Evolutionary conservation across 2,797 vertebrate genomes (phyloP).

Genomic region (Eupleurogrammus muticus): DNA sequence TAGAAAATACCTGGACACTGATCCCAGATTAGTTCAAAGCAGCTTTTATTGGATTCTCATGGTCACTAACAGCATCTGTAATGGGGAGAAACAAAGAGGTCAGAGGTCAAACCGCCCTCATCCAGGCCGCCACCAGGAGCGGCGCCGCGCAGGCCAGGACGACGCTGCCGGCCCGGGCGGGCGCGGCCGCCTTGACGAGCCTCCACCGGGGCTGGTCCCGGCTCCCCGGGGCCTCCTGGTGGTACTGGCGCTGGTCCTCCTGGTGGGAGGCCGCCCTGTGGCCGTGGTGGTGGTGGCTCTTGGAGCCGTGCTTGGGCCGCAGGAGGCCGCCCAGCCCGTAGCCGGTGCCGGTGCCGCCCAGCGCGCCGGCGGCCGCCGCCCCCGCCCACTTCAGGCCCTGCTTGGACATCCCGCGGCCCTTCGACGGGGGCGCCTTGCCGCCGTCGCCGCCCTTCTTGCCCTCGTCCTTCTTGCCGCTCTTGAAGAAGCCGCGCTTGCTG

Average conservation of each 20-base stretch:
- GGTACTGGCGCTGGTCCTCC: conserved; percentile 47
- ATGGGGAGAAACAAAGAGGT: not conserved
- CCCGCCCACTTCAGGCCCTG: conserved; percentile 80
- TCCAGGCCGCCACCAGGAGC: conserved; percentile 70
- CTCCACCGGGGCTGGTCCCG: conserved; percentile 65
- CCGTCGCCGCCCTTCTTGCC: too few relatives aligned
- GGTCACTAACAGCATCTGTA: not conserved
- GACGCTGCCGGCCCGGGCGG: conserved; percentile 31
- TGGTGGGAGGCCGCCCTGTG: conserved; percentile 43
- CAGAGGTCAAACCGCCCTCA: conserved; percentile 42
- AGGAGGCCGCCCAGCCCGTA: conserved; percentile 79
- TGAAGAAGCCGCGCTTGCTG: conserved; percentile 59
- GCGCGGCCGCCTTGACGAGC: conserved; percentile 53
- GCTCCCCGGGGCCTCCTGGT: conserved; percentile 40
- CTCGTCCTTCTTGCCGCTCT: not conserved
- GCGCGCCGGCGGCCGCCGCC: conserved; percentile 75
- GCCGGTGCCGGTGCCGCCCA: conserved; percentile 81
- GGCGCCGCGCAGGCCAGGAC: conserved; percentile 53
- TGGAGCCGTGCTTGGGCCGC: conserved; percentile 62
- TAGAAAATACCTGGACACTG: not conserved
- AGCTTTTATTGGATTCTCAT: conserved; percentile 53
- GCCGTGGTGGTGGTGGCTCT: conserved; percentile 38
- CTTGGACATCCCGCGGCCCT: conserved; percentile 65
- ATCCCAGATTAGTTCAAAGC: conserved; percentile 11
- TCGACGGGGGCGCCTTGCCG: conserved; percentile 53